Base-by-base conservation (phyloP, 2,113 vertebrate species). In the Fulmarus glacialis region DNA sequence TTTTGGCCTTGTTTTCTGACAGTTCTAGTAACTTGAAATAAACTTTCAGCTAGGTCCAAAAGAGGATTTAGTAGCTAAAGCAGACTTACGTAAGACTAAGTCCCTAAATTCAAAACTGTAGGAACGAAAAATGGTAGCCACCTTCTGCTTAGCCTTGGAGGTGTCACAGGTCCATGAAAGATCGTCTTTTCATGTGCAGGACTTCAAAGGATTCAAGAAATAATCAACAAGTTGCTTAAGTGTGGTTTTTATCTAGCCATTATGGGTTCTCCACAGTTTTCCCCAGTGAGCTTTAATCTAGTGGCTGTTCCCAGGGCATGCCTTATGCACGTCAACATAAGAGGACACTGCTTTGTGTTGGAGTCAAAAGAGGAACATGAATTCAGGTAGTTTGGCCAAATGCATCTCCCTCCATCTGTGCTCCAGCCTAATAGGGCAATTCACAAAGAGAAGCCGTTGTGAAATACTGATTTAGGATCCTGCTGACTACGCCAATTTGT, bases 1-100 rank as follows among this genome's bases (percentile, higher is more conserved):
- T 78, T 96, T 93, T 92, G 63, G 27, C 78, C 92, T 97, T 93
- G 86, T 86, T 93, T 95, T 67, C 85, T 92, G 95, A 95, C 77
- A 97, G 70, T 87, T 90, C 60, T 87, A 53, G 80, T 90, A 88
- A 80, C 66, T 89, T 86, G 78, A 78, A 90, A 82, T 67, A 73
- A 90, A 73, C 38, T 67, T 90, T 48, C 23, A 32, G 23, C 30
- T 81, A 56, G 24, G 32, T 93, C 80, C 75, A 26, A 55, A 23
- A 73, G 32, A 78, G 36, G 40, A 84, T 71, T 77, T 95, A 87
- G 27, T 71, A 82, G 16, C 70, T 91, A 70, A 81, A 88, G 26
- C 9, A 91, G 38, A 43, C 70, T 53, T 96, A 75, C 53, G 22
- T 67, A 88, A 91, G 53, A 83, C 32, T 42, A 73, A 42, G 11